Conservation (phyloP, 2,113 vertebrate species). For the Xiphias gladius region DNA sequence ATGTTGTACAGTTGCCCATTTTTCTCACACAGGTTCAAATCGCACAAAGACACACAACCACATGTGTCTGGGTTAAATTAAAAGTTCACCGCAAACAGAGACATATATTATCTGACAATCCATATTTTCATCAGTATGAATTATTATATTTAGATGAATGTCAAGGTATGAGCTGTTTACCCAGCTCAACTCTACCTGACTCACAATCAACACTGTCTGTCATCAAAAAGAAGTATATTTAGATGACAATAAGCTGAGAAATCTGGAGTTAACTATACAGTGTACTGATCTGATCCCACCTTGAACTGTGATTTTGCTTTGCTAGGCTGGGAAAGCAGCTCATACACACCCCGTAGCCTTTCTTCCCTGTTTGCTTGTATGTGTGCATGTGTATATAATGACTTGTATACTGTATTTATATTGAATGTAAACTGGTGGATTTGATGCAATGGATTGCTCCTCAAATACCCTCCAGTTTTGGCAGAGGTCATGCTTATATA, state of each 20-base stretch:
- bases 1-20: not conserved
- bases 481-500: conserved; percentile 1
- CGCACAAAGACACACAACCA: not conserved
- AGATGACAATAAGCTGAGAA: not conserved
- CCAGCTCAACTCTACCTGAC: not conserved
- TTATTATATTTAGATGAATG: not conserved
- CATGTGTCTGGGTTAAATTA: not conserved
- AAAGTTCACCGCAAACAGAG: not conserved
- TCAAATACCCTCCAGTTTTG: not conserved
- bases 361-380: not conserved
- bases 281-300: not conserved
- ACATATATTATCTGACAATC: not conserved
- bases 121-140: not conserved
- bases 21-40: not conserved
- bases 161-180: not conserved
- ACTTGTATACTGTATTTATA: not conserved
- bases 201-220: not conserved
- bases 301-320: not conserved
- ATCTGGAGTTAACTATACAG: not conserved
- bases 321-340: not conserved
- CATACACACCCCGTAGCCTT: not conserved
- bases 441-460: not conserved
- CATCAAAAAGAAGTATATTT: conserved; percentile 3
- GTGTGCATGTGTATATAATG: not conserved
- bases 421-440: not conserved